Evolutionary conservation across 1,140 invertebrate species (phyloP).

Genomic region (Anastatus disparis): DNA sequence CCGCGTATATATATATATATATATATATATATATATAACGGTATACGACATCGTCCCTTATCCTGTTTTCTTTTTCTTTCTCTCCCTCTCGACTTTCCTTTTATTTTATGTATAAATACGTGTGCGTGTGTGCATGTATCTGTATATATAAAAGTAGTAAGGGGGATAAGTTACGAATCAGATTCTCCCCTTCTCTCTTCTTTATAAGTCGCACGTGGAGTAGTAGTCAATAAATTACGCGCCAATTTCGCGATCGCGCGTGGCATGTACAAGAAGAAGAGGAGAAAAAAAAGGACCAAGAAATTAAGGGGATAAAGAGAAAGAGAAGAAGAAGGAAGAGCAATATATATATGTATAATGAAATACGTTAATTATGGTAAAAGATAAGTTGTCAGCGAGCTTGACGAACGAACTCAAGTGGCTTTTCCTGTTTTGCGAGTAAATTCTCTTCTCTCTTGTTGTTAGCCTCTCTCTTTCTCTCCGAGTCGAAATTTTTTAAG

Average conservation of each 20-base stretch:
- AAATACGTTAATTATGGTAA: constrained; percentile 35
- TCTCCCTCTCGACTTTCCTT: too few species aligned
- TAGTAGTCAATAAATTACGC: not conserved
- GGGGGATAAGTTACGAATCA: too few species aligned
- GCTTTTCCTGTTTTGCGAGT: constrained; percentile 41
- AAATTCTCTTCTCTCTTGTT: too few species aligned
- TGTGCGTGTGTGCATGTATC: too few species aligned
- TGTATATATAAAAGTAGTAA: too few species aligned
- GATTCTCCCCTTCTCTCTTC: too few species aligned
- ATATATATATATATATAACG: too few species aligned
- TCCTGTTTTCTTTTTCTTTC: not conserved
- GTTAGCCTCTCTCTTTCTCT: too few species aligned
- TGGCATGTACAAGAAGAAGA: not conserved
- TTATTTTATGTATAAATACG: too few species aligned
- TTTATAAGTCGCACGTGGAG: too few species aligned
- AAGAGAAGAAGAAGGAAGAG: not conserved
- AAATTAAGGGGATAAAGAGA: not conserved
- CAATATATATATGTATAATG: not conserved
- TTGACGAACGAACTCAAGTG: constrained; percentile 27
- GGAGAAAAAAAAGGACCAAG: too few species aligned
- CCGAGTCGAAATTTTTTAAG: constrained; percentile 36
- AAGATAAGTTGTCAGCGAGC: constrained; percentile 20
- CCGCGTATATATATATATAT: too few species aligned
- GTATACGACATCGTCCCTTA: not conserved
- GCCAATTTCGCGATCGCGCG: constrained; percentile 10